A percentile compares a stretch with the other conserved stretches of the same genome.
phyloP scores from a whole-genome alignment of 1,140 invertebrate species.

The Paracyclopina nana region DNA sequence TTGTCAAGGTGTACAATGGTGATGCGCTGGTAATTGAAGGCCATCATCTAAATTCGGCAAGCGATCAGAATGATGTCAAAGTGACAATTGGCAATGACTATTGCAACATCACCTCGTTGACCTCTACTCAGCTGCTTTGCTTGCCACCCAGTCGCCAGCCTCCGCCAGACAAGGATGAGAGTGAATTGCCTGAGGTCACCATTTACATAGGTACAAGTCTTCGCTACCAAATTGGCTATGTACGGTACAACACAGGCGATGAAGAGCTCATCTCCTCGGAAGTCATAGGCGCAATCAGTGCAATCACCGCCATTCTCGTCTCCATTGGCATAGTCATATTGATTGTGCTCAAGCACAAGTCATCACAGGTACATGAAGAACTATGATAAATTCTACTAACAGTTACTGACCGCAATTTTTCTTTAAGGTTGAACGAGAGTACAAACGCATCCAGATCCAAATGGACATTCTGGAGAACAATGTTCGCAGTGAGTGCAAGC shows the following conservation, averaged over 20 bases:
- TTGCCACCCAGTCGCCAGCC: conserved; percentile 67
- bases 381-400: too few relatives aligned
- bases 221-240: conserved; percentile 33
- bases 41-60: conserved; percentile 68
- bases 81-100: conserved; percentile 68
- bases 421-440: conserved; percentile 86
- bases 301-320: conserved; percentile 57
- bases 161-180: conserved; percentile 23
- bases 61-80: conserved; percentile 74
- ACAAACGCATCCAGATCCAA: conserved; percentile 93
- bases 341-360: conserved; percentile 69
- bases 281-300: conserved; percentile 60
- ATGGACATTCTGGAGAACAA: conserved; percentile 98
- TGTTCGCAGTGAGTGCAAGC: conserved; percentile 89
- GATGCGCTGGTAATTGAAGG: conserved; percentile 90
- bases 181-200: not conserved
- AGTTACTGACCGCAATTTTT: too few relatives aligned
- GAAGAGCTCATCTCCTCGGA: conserved; percentile 62
- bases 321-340: conserved; percentile 64
- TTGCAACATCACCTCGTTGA: conserved; percentile 83
- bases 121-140: conserved; percentile 67
- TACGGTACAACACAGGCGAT: conserved; percentile 60
- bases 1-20: conserved; percentile 70
- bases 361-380: too few relatives aligned
- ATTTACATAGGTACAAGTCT: not conserved